Evolutionary conservation across 1,140 invertebrate genomes (phyloP).

Genomic region (Rhyzopertha dominica): DNA sequence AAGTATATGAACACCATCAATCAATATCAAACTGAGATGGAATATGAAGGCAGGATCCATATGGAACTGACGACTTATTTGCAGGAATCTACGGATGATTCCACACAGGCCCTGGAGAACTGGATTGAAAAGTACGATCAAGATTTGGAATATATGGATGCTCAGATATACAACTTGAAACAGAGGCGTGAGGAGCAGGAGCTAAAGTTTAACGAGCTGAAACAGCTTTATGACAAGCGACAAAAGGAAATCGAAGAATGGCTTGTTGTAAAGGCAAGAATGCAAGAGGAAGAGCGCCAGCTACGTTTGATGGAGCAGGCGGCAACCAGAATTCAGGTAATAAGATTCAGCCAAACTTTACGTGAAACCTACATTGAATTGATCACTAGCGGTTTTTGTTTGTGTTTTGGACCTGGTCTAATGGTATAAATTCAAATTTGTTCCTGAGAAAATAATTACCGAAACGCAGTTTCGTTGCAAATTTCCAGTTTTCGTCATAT

Average conservation of each 20-base stretch:
- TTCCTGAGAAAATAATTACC: too few species aligned
- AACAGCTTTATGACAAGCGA: background rate
- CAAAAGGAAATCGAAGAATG: background rate
- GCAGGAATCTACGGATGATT: slow-evolving; percentile 10
- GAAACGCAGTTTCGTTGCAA: too few species aligned
- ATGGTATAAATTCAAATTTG: too few species aligned
- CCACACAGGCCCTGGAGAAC: slow-evolving; percentile 1
- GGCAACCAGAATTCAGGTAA: slow-evolving; percentile 14
- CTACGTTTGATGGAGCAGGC: background rate
- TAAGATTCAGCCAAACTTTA: too few species aligned
- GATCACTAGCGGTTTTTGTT: too few species aligned
- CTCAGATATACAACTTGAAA: slow-evolving; percentile 5
- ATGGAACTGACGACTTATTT: slow-evolving; percentile 1
- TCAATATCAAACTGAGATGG: slow-evolving; percentile 3
- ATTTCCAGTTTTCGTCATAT: too few species aligned
- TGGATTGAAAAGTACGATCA: slow-evolving; percentile 15
- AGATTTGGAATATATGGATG: slow-evolving; percentile 9
- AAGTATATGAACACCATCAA: background rate
- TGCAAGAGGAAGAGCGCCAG: background rate
- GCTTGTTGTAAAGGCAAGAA: slow-evolving; percentile 1
- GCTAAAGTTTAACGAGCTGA: background rate
- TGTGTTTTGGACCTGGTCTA: too few species aligned
- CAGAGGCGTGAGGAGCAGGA: background rate
- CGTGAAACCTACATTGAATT: too few species aligned
- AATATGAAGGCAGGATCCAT: slow-evolving; percentile 1